phyloP scores from a whole-genome alignment of 2,797 vertebrate genomes.

The Pitangus sulphuratus region DNA sequence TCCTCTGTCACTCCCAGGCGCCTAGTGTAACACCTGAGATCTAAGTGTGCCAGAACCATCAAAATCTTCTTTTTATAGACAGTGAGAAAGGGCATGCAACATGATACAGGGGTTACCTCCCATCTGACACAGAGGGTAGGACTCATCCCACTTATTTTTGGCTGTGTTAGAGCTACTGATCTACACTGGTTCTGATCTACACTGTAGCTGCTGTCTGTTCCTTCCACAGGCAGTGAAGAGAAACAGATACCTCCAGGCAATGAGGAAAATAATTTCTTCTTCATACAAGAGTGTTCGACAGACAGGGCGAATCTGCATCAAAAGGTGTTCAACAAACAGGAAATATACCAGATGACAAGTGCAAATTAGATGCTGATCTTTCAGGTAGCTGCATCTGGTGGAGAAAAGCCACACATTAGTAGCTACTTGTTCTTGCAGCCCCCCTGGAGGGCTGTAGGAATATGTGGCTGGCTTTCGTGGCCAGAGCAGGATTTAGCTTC shows the following conservation, averaged over 20 bases:
- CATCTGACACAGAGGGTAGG: background rate
- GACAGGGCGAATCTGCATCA: background rate
- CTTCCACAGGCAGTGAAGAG: background rate
- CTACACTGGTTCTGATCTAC: background rate
- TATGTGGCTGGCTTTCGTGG: background rate
- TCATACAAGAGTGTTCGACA: background rate
- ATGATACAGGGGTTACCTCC: background rate
- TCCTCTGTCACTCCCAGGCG: background rate
- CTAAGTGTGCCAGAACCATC: background rate
- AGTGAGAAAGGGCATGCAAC: background rate
- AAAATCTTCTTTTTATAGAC: background rate
- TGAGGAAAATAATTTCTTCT: background rate
- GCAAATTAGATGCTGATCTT: background rate
- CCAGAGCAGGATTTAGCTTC: background rate
- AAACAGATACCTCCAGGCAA: background rate
- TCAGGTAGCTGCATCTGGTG: background rate
- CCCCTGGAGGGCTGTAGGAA: background rate
- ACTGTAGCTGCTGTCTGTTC: background rate
- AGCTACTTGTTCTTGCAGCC: background rate
- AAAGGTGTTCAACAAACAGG: background rate
- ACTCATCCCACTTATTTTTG: conserved; percentile 1
- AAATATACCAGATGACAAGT: conserved; percentile 1
- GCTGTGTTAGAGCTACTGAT: background rate
- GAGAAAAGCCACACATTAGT: background rate
- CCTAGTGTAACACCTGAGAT: background rate